phyloP scores from a whole-genome alignment of 2,797 vertebrate species.

The Cossypha heuglini region DNA sequence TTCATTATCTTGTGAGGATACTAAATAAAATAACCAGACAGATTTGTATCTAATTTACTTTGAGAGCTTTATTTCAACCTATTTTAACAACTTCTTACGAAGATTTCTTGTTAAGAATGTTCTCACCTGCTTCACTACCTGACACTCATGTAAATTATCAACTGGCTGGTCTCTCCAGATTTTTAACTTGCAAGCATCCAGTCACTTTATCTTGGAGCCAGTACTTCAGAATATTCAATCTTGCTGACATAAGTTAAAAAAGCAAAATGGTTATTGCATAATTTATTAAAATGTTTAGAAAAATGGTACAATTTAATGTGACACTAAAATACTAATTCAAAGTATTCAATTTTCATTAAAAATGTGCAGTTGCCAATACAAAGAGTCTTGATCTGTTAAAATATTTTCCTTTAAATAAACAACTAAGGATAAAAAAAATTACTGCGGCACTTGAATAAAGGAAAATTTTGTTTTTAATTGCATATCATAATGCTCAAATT shows the following conservation, averaged over 20 bases:
- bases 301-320: slow-evolving; percentile 45
- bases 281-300: slow-evolving; percentile 67
- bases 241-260: slow-evolving; percentile 48
- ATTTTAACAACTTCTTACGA: slow-evolving; percentile 42
- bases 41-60: background rate
- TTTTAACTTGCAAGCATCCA: background rate
- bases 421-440: slow-evolving; percentile 42
- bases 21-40: background rate
- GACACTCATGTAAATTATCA: background rate
- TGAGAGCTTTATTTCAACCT: slow-evolving; percentile 72
- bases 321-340: slow-evolving; percentile 27
- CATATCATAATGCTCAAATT: slow-evolving; percentile 37
- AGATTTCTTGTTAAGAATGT: background rate
- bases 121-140: slow-evolving; percentile 42
- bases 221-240: slow-evolving; percentile 18
- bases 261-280: slow-evolving; percentile 34
- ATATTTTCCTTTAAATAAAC: slow-evolving; percentile 48
- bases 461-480: slow-evolving; percentile 49
- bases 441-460: slow-evolving; percentile 72
- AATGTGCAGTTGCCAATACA: slow-evolving; percentile 54
- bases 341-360: slow-evolving; percentile 57
- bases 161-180: background rate
- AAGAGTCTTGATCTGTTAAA: slow-evolving; percentile 58
- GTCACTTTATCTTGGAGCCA: slow-evolving; percentile 39
- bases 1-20: background rate